Evolutionary conservation across 2,113 vertebrate genomes (phyloP).

Genomic region (Lophochroa leadbeateri): DNA sequence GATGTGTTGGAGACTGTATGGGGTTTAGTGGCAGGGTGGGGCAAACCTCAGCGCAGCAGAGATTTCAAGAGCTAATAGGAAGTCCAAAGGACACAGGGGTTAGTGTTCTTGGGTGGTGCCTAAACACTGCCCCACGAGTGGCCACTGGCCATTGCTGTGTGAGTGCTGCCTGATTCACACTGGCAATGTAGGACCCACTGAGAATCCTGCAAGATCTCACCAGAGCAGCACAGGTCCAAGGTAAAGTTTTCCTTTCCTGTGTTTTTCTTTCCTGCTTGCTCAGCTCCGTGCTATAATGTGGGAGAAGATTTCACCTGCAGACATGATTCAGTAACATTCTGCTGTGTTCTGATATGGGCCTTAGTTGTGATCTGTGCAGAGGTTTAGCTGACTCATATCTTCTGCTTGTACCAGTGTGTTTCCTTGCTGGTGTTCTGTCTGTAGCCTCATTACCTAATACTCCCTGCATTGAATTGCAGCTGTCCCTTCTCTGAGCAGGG

Average conservation of each 20-base stretch:
- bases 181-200: not conserved
- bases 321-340: not conserved
- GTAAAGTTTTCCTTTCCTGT: slow-evolving; percentile 30
- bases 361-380: not conserved
- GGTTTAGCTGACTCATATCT: not conserved
- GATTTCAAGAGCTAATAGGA: slow-evolving; percentile 20
- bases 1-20: not conserved
- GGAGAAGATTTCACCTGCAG: not conserved
- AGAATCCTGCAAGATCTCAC: not conserved
- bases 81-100: slow-evolving; percentile 46
- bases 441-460: slow-evolving; percentile 60
- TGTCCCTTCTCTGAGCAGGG: slow-evolving; percentile 32
- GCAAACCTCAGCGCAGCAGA: not conserved
- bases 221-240: not conserved
- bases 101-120: slow-evolving; percentile 21
- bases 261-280: slow-evolving; percentile 4
- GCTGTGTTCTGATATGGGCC: not conserved
- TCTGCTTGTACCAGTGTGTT: not conserved
- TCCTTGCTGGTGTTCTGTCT: slow-evolving; percentile 46
- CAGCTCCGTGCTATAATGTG: not conserved
- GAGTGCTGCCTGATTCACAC: not conserved
- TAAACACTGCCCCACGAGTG: not conserved
- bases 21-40: slow-evolving; percentile 6
- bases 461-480: slow-evolving; percentile 59
- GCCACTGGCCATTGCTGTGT: not conserved